phyloP scores from a whole-genome alignment of 2,888 invertebrate genomes.

The Dinocampus coccinellae region DNA sequence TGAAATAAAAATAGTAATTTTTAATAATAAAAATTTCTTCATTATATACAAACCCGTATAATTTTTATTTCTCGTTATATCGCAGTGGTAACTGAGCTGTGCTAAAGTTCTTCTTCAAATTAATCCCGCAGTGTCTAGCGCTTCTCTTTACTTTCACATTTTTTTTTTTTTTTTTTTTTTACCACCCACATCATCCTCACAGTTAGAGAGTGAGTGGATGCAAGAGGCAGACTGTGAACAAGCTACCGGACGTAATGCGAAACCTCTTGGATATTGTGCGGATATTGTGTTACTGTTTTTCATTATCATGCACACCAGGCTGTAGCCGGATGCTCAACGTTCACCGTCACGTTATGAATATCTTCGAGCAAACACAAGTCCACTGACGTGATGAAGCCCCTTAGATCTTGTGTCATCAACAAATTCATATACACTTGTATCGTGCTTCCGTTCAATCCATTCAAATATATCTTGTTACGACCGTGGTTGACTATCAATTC shows the following conservation, averaged over 20 bases:
- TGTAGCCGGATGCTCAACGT: conserved; percentile 36
- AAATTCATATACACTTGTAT: background rate
- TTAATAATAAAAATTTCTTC: background rate
- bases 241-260: conserved; percentile 53
- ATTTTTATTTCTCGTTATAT: background rate
- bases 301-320: conserved; percentile 55
- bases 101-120: conserved; percentile 17
- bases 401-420: conserved; percentile 8
- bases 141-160: background rate
- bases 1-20: too few species aligned
- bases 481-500: background rate
- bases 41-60: background rate
- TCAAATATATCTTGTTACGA: conserved; percentile 54
- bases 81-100: background rate
- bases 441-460: conserved; percentile 40
- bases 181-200: background rate
- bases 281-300: conserved; percentile 67
- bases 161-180: too few species aligned
- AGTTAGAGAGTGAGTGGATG: too few species aligned
- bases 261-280: conserved; percentile 59
- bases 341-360: conserved; percentile 20
- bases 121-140: conserved; percentile 11
- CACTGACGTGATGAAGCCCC: conserved; percentile 7
- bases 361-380: conserved; percentile 24
- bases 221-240: background rate